Conservation (phyloP, 2,797 vertebrate genomes). For the Rhincodon typus region DNA sequence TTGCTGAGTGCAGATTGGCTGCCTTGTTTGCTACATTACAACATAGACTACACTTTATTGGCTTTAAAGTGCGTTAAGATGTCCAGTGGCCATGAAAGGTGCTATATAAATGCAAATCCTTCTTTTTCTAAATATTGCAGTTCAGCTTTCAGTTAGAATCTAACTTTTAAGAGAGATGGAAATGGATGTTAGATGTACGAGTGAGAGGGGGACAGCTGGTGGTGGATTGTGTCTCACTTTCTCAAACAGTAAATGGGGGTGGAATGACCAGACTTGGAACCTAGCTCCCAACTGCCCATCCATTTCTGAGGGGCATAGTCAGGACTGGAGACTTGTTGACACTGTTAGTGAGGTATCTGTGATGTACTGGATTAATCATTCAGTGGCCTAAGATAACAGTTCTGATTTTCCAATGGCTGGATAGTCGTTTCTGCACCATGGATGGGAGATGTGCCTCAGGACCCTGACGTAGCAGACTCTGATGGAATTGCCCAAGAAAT, state of each 20-base stretch:
- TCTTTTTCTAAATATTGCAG: not conserved
- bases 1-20: not conserved
- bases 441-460: no score
- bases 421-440: no score
- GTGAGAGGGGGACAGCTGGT: not conserved
- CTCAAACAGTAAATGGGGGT: not conserved
- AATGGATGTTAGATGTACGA: not conserved
- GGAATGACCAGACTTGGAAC: not conserved
- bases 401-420: no score
- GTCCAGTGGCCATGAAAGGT: no score
- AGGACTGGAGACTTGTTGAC: not conserved
- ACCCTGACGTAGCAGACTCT: no score
- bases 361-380: no score
- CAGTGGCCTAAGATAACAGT: no score
- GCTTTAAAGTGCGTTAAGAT: no score
- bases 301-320: not conserved
- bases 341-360: no score
- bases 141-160: not conserved
- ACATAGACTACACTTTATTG: not conserved
- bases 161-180: not conserved
- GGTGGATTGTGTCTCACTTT: not conserved
- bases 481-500: no score
- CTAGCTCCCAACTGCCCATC: not conserved
- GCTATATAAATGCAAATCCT: no score
- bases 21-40: not conserved